Conservation (phyloP, 2,888 invertebrate species). For the Ferdinandea cuprea region DNA sequence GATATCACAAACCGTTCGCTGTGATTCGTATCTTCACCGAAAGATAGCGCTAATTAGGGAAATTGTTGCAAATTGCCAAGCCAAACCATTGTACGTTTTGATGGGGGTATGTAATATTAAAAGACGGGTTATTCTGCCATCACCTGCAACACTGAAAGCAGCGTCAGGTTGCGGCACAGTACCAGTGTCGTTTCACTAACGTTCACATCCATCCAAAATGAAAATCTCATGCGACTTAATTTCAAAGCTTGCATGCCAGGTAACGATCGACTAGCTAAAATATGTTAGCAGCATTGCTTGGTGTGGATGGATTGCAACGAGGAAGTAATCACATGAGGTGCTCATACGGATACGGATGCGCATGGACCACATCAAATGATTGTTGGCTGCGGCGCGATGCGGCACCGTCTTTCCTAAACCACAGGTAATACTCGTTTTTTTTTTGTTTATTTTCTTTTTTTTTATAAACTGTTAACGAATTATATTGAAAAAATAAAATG, state of each 20-base stretch:
- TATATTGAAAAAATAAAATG: neutral
- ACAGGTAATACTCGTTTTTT: too few species aligned
- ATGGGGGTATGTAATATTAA: constrained; percentile 13
- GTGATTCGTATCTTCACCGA: constrained; percentile 40
- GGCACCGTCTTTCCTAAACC: constrained; percentile 11
- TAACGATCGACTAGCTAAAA: constrained; percentile 40
- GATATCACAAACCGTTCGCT: constrained; percentile 27
- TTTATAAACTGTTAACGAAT: constrained; percentile 1
- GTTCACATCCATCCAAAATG: constrained; percentile 16
- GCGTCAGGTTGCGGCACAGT: neutral
- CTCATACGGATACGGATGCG: constrained; percentile 69
- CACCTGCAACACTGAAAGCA: constrained; percentile 27
- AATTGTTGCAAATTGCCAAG: constrained; percentile 68
- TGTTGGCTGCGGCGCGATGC: constrained; percentile 8
- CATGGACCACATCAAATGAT: constrained; percentile 37
- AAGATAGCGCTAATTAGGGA: constrained; percentile 69
- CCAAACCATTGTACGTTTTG: constrained; percentile 27
- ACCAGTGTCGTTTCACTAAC: neutral
- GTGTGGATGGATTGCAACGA: constrained; percentile 56
- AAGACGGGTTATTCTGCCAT: constrained; percentile 50
- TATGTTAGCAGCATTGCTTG: constrained; percentile 25
- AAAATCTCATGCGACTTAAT: constrained; percentile 47
- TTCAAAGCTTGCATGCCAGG: constrained; percentile 25
- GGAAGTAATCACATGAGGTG: constrained; percentile 63
- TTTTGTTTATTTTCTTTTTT: too few species aligned